These are phyloP conservation scores for Daboia siamensis DNA, from an alignment of 2,113 vertebrate species.

Conservation along the genomic window DNA sequence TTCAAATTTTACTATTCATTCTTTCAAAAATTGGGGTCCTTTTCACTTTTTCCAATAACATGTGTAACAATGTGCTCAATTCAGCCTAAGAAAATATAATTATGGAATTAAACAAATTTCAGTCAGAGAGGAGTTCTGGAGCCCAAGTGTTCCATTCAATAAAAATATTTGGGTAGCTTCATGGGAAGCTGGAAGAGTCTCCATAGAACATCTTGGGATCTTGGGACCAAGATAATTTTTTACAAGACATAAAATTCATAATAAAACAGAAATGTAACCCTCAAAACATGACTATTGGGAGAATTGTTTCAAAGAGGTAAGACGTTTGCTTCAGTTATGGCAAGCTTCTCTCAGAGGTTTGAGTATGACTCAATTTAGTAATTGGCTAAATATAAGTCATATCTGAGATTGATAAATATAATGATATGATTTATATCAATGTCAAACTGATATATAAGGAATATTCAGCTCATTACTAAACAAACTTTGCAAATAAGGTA, in stretches of 20 bases:
- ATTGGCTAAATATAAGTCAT: not conserved
- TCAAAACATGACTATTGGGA: not conserved
- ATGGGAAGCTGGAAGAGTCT: not conserved
- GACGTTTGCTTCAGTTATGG: not conserved
- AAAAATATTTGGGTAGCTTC: not conserved
- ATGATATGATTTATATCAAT: not conserved
- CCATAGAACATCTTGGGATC: not conserved
- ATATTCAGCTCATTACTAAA: not conserved
- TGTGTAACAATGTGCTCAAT: not conserved
- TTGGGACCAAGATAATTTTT: not conserved
- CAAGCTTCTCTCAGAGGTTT: not conserved
- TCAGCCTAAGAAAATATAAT: not conserved
- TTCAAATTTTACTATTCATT: not conserved
- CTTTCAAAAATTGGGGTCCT: not conserved
- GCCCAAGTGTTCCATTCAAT: not conserved
- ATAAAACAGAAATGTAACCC: not conserved
- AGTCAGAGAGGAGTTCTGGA: not conserved
- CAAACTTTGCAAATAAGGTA: no score
- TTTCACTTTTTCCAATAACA: not conserved
- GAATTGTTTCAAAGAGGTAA: not conserved
- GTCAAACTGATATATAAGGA: not conserved
- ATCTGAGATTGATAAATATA: not conserved
- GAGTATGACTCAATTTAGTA: not conserved
- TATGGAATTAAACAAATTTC: not conserved
- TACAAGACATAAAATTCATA: not conserved